A percentile compares a stretch with the other conserved stretches of the same genome.
Conservation (phyloP, 2,113 vertebrate species). For the Rhea pennata region DNA sequence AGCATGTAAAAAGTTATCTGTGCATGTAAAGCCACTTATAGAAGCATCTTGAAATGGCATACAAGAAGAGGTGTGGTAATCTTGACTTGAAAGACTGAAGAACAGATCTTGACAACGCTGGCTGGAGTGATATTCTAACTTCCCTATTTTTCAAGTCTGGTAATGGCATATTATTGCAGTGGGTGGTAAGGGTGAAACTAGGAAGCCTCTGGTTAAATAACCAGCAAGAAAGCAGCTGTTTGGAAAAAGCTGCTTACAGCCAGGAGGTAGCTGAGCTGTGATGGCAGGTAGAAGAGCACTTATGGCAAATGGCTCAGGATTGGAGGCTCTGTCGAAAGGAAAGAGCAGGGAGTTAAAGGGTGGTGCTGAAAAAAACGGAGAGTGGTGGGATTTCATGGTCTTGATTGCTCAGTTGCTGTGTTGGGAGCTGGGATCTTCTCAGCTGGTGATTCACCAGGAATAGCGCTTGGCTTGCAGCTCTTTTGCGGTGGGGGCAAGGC, state of each 20-base stretch:
- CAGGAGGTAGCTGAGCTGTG: neutral
- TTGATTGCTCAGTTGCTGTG: neutral
- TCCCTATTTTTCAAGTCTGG: slow-evolving; percentile 18
- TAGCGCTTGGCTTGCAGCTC: neutral
- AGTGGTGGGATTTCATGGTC: neutral
- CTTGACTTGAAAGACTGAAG: neutral
- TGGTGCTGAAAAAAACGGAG: neutral
- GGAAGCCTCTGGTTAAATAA: slow-evolving; percentile 37
- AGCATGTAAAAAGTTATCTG: neutral
- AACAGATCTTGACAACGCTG: neutral
- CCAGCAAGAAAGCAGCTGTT: slow-evolving; percentile 4
- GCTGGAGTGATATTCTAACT: neutral
- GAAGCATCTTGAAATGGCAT: neutral
- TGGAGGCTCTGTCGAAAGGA: neutral
- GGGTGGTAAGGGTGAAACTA: slow-evolving; percentile 21
- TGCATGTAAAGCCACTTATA: neutral
- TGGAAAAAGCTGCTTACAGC: neutral
- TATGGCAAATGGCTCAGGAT: neutral
- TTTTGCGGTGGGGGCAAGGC: neutral
- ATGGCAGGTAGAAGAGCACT: neutral
- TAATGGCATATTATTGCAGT: slow-evolving; percentile 33
- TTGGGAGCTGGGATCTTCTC: neutral
- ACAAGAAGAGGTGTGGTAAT: neutral
- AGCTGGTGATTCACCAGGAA: accelerated
- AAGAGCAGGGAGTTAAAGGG: neutral